Percentiles rank a stretch among this genome's conserved stretches.
Evolutionary conservation across 2,797 vertebrate genomes (phyloP).

Genomic region (Eulemur rubriventer): DNA sequence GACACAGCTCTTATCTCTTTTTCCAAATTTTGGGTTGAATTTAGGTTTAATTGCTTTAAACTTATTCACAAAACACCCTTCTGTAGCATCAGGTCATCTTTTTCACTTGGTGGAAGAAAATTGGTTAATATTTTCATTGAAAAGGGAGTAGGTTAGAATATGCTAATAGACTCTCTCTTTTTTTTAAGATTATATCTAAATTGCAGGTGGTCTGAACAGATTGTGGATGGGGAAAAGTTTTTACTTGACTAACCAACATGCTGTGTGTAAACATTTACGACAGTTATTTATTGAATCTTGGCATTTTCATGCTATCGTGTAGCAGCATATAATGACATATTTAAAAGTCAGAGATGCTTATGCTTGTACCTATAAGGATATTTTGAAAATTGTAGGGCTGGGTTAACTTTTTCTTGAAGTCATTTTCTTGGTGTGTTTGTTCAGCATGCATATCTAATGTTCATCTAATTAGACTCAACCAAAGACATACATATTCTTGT

Average conservation of each 20-base stretch:
- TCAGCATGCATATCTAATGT: not conserved
- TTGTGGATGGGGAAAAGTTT: constrained; percentile 15
- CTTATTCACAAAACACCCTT: constrained; percentile 9
- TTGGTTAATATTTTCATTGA: constrained; percentile 18
- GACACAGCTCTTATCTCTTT: not conserved
- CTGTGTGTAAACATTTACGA: constrained; percentile 50
- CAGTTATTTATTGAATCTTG: constrained; percentile 14
- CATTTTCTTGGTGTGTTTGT: not conserved
- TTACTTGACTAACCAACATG: constrained; percentile 36
- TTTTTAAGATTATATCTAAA: not conserved
- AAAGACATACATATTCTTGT: not conserved
- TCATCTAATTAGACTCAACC: not conserved
- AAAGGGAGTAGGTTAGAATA: constrained; percentile 31
- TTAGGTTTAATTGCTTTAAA: constrained; percentile 44
- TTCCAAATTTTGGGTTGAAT: not conserved
- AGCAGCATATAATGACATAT: not conserved
- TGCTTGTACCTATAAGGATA: not conserved
- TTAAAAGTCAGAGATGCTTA: not conserved
- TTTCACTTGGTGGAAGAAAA: constrained; percentile 41
- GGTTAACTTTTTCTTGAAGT: not conserved
- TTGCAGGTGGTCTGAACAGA: constrained; percentile 55
- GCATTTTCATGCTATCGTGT: not conserved
- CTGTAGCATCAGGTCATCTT: not conserved
- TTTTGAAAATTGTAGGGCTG: not conserved
- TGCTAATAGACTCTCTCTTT: constrained; percentile 18